A percentile compares a stretch with the other conserved stretches of the same genome.
These are phyloP conservation scores for Megalonaias nervosa DNA, from an alignment of 1,140 invertebrate species.

Conservation along the genomic window DNA sequence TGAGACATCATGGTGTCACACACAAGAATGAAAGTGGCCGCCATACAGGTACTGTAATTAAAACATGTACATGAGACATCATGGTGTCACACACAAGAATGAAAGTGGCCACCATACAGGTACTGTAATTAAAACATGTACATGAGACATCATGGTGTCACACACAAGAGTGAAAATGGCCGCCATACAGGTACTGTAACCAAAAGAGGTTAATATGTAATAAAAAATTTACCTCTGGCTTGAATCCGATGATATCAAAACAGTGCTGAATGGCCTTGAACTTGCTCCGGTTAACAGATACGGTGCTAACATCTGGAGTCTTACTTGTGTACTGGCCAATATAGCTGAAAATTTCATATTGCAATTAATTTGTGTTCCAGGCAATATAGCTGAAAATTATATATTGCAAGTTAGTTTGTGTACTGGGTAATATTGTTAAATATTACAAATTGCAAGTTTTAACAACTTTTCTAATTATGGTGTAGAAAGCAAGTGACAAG, in stretches of 20 bases:
- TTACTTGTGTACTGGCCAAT: conserved; percentile 55
- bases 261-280: conserved; percentile 70
- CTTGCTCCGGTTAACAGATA: conserved; percentile 63
- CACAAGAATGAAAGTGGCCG: too few species aligned
- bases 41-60: too few species aligned
- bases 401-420: conserved; percentile 19
- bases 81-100: too few species aligned
- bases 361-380: conserved; percentile 43
- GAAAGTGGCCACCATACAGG: too few species aligned
- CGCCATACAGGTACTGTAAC: not conserved
- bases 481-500: too few species aligned
- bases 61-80: too few species aligned
- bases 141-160: too few species aligned
- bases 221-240: conserved; percentile 59
- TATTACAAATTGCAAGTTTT: too few species aligned
- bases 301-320: conserved; percentile 43
- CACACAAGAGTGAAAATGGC: too few species aligned
- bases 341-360: conserved; percentile 51
- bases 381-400: conserved; percentile 56
- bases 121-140: too few species aligned
- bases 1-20: too few species aligned
- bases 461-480: too few species aligned
- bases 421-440: conserved; percentile 64
- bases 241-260: conserved; percentile 71
- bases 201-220: not conserved